Evolutionary conservation across 1,140 invertebrate genomes (phyloP).

Genomic region (Papilio polyxenes): DNA sequence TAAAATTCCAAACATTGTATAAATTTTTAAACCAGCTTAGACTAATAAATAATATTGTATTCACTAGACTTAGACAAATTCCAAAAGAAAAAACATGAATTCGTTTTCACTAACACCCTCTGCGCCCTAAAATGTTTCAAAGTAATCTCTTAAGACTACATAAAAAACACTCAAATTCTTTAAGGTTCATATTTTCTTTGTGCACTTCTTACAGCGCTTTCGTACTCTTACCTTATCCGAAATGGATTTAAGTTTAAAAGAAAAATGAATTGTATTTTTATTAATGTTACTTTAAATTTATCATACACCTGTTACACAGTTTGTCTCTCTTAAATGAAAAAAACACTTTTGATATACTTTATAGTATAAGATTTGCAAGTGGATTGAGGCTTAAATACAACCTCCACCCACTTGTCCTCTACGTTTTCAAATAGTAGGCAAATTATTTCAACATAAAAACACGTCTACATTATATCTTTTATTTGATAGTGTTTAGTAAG

Average conservation of each 20-base stretch:
- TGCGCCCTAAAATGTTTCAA: constrained; percentile 71
- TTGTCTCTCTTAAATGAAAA: background rate
- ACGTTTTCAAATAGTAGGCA: too few species aligned
- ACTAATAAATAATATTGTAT: background rate
- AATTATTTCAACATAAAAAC: too few species aligned
- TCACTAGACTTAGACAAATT: constrained; percentile 48
- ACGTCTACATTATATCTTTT: too few species aligned
- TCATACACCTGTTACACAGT: constrained; percentile 17
- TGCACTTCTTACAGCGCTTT: constrained; percentile 39
- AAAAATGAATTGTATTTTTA: constrained; percentile 7
- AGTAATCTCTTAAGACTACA: constrained; percentile 75
- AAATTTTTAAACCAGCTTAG: background rate
- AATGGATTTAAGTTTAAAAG: constrained; percentile 31
- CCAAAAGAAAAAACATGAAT: constrained; percentile 62
- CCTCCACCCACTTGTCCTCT: too few species aligned
- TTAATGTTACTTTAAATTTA: constrained; percentile 22
- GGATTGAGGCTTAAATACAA: too few species aligned
- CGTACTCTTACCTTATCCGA: background rate
- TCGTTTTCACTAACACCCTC: constrained; percentile 58
- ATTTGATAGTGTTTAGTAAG: too few species aligned
- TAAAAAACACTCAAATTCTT: constrained; percentile 68
- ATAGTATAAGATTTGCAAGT: too few species aligned
- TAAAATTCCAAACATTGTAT: background rate
- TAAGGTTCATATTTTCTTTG: constrained; percentile 72
- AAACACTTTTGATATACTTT: background rate